Conservation (phyloP, 2,888 invertebrate species). For the Lottia gigantea region DNA sequence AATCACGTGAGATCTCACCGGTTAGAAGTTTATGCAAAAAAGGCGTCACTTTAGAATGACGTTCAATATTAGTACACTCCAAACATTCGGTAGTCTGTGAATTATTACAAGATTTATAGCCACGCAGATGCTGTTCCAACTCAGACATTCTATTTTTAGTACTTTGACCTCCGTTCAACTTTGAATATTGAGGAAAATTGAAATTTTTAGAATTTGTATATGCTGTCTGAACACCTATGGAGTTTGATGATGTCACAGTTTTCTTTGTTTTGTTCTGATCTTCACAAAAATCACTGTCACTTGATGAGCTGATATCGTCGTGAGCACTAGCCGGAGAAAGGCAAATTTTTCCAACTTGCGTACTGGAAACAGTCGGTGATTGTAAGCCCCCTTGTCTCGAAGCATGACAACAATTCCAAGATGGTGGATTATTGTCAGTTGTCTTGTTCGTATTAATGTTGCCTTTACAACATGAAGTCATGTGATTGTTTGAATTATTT, state of each 20-base stretch:
- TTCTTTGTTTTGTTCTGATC: no score
- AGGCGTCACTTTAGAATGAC: conserved; percentile 17
- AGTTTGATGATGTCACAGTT: background rate
- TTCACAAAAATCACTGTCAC: no score
- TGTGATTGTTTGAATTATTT: background rate
- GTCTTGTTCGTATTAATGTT: no score
- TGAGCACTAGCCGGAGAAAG: no score
- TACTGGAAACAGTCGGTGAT: background rate
- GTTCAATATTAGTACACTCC: background rate
- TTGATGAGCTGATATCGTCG: no score
- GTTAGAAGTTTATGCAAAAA: conserved; percentile 39
- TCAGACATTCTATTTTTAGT: conserved; percentile 29
- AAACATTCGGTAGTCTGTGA: background rate
- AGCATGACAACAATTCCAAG: no score
- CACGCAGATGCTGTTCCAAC: conserved; percentile 34
- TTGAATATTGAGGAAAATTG: background rate
- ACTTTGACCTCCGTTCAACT: background rate
- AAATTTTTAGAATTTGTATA: background rate
- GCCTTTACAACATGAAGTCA: no score
- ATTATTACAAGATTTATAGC: conserved; percentile 19
- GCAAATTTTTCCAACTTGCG: background rate
- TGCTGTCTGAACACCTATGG: background rate
- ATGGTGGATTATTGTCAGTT: no score
- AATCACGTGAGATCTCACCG: conserved; percentile 38
- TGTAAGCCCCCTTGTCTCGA: background rate